Base-by-base conservation (phyloP, 2,113 vertebrate species). In the Mirounga angustirostris region DNA sequence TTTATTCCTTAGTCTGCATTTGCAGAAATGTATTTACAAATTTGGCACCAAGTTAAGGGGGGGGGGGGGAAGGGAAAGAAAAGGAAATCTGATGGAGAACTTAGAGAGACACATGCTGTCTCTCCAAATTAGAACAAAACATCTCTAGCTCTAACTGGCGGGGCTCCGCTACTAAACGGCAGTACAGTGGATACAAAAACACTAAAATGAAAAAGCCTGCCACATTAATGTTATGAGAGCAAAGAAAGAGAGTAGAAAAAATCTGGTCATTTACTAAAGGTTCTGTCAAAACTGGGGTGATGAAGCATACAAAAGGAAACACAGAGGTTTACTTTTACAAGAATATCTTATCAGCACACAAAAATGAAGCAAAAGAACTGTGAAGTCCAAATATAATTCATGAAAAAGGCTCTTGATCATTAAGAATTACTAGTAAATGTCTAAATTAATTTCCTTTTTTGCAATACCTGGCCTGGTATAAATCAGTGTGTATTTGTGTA, bases 1-100 rank as follows among this genome's bases (percentile, higher is more conserved):
- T 97, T 81, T 95, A 97, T 97, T 94, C 92, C 58, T 4, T 74
- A 85, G 54, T 96, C 90, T 94, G 90, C 85, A 74, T 74, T 98
- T 98, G 89, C 94, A 98, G 93, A 94, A 97, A 98, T 87, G 59
- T 93, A 96, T 97, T 90, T 2, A 97, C 91, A 97, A 33, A 33
- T 0, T 50, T 86, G 30, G 94, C 87, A 97, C 3, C 54, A 82
- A 96, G 63, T 97, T 96, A 59, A 95, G 24, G 2, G 73, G 13
- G 5, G 73, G 13, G 5, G 40, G n/a, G 22, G 82, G 76, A 88
- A 97, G 95, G 22, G 7, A 40, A 74, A 88, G 18, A 40, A 79
- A 69, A 46, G 65, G 15, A 95, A 95, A n/a, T 90, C 95, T 97
- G 97, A 97, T 96, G 97, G 92, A 97, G 61, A 97, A 93, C 94